phyloP scores from a whole-genome alignment of 2,113 vertebrate genomes.

The Nanorana parkeri region DNA sequence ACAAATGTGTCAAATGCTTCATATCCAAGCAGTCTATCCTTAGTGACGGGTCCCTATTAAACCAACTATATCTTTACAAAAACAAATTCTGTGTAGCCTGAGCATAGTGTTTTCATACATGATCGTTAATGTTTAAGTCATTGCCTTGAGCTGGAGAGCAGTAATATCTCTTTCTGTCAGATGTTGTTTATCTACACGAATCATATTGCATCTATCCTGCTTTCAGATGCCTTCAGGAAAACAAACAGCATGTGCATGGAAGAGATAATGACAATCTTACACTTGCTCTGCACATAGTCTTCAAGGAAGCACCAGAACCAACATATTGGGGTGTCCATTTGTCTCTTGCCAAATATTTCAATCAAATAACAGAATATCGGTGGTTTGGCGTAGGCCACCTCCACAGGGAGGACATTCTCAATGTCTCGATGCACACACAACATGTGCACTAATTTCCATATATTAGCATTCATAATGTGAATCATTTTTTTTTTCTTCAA shows the following conservation, averaged over 20 bases:
- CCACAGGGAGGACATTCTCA: neutral
- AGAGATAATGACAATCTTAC: neutral
- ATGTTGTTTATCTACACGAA: slow-evolving; percentile 37
- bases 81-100: neutral
- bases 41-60: too few relatives aligned
- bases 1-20: too few relatives aligned
- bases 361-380: too few relatives aligned
- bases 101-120: neutral
- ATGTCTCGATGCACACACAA: neutral
- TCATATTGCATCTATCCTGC: slow-evolving; percentile 13
- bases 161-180: slow-evolving; percentile 38
- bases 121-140: slow-evolving; percentile 7
- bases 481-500: neutral
- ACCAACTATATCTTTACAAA: too few relatives aligned
- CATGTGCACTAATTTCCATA: neutral
- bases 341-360: neutral
- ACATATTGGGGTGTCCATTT: neutral
- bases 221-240: slow-evolving; percentile 10
- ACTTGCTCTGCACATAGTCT: neutral
- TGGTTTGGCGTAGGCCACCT: too few relatives aligned
- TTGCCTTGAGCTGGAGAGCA: neutral
- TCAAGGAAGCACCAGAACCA: neutral
- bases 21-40: too few relatives aligned
- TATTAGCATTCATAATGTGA: slow-evolving; percentile 17
- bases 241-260: neutral